A percentile compares a stretch with the other conserved stretches of the same genome.
phyloP scores from a whole-genome alignment of 92 coral and sea anemone genomes.

The Siderastrea siderea region DNA sequence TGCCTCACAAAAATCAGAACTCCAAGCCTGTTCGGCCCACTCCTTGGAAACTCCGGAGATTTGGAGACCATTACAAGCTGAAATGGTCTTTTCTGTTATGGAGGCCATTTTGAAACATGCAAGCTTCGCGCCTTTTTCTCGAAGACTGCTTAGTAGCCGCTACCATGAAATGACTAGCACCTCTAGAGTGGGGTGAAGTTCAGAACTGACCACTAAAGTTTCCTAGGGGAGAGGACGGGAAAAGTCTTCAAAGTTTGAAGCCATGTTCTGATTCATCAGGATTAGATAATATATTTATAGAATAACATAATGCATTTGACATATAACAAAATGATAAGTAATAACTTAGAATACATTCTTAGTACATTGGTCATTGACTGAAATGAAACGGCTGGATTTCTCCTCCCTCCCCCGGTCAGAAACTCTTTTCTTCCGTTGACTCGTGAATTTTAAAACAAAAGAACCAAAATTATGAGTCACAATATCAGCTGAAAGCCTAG shows the following conservation, averaged over 20 bases:
- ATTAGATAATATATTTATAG: too few species aligned
- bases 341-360: too few species aligned
- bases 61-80: slow-evolving; percentile 71
- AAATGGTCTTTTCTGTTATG: slow-evolving; percentile 63
- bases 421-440: slow-evolving; percentile 31
- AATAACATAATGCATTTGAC: not conserved
- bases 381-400: not conserved
- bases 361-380: not conserved
- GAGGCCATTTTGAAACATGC: slow-evolving; percentile 69
- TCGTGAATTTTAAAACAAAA: slow-evolving; percentile 15
- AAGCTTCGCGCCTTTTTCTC: slow-evolving; percentile 76
- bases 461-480: not conserved
- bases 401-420: slow-evolving; percentile 35
- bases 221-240: not conserved
- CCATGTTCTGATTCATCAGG: not conserved
- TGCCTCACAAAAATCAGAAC: slow-evolving; percentile 89
- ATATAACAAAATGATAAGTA: too few species aligned
- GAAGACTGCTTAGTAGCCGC: slow-evolving; percentile 54
- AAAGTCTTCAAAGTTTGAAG: not conserved
- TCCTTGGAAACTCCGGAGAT: slow-evolving; percentile 75
- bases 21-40: slow-evolving; percentile 93
- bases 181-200: slow-evolving; percentile 11
- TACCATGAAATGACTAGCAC: not conserved
- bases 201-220: not conserved
- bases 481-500: slow-evolving; percentile 29